Evolutionary conservation across 2,113 vertebrate genomes (phyloP), one percentile per base, ranked within the genome.

Genomic region (Carassius carassius): DNA sequence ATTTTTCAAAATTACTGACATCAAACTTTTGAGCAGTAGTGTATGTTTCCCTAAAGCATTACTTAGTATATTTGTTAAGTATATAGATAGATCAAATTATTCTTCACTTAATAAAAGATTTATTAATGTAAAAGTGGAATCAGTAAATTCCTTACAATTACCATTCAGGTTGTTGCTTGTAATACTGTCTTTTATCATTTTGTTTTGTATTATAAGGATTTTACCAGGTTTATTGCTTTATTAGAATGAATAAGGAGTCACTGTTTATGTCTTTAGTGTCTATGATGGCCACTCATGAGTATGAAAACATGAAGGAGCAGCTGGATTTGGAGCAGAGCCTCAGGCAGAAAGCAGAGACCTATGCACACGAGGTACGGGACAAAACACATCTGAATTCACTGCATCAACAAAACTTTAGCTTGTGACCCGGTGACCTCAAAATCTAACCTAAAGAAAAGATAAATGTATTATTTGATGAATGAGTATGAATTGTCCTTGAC

Each of bases 241-340:
- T 25, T 51, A 51, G 7, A 60, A n/a, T 10, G 0, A n/a, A n/a
- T 10, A 21, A 10, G 19, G 0, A 3, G 19, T 44, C n/a, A 3
- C 25, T 49, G n/a, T 84, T 23, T 86, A 23, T 87, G 23, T 81
- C 49, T 29, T 7, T 6, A 95, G 95, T 95, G 14, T 95, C 95
- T 17, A 83, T 90, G 92, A 94, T 95, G 95, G 95, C 94, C 10
- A 87, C 95, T 16, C 90, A 93, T 81, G 95, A 95, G 91, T 95
- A 92, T 58, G 94, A 94, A 0, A 94, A 91, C 3, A 92, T 95
- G 90, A 93, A 91, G 90, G 94, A 95, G 2, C 93, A 95, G 89
- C 92, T 95, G n/a, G 93, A 94, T 80, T 72, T 95, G 92, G 94
- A 95, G 90, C 93, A 94, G 89, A 94, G 72, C 85, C 92, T 95